Base-by-base conservation (phyloP, 2,888 invertebrate species). In the Eilema caniola region DNA sequence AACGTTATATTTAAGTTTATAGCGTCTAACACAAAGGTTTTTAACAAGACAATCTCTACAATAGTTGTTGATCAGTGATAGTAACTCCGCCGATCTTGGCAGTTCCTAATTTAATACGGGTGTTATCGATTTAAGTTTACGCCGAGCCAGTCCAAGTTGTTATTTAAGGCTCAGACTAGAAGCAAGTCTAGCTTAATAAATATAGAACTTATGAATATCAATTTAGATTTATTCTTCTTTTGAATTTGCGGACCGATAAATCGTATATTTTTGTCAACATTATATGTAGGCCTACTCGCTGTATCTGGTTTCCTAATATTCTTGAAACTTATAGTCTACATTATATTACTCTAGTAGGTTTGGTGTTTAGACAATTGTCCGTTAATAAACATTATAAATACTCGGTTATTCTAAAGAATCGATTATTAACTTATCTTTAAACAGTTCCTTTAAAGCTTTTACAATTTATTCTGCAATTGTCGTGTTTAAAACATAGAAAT, bases 21-120 rank as follows among this genome's bases (percentile, higher is more conserved):
- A 25, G 20, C 1, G 59, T 37, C 24, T 23, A 24, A 31, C 10
- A 11, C 14, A 67, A 68, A 71, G 59, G 47, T 47, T 65, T 73
- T 72, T 73, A 73, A 62, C 72, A 69, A 77, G 63, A 47, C 60
- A 14, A 47, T 69, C 65, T 67, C 69, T 71, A 66, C 67, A 60
- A 67, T 64, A 66, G 77, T 80, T 80, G 69, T 75, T 76, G 79
- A 83, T 82, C 81, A 81, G 56, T 28, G 72, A 62, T 71, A 37
- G 53, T 66, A 66, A 69, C 66, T 28, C 67, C 74, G 63, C 74
- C 77, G 80, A 82, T 83, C 80, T 82, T 74, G 78, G 76, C 80
- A 80, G 79, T 83, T 78, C 76, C 86, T 85, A 83, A 86, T 86
- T 83, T 82, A 85, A 84, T 83, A 80, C 81, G 75, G 78, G 79